Conservation (phyloP, 2,797 vertebrate species). For the Pipistrellus nathusii region DNA sequence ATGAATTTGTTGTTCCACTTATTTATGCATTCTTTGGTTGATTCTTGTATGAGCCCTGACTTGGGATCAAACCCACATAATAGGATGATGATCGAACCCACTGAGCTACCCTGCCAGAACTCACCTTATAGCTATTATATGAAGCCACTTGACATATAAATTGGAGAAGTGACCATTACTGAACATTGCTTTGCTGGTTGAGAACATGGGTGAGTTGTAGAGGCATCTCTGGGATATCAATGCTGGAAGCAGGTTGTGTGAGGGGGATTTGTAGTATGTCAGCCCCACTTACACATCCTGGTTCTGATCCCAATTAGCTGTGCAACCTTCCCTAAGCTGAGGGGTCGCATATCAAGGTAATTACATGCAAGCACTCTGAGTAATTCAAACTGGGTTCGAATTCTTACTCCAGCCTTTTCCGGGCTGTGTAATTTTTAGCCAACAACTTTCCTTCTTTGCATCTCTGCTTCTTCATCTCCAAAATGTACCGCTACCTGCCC, state of each 20-base stretch:
- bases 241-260: neutral
- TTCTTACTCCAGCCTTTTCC: neutral
- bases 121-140: neutral
- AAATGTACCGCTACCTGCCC: neutral
- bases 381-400: neutral
- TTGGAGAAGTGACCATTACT: neutral
- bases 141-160: neutral
- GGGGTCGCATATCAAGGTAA: neutral
- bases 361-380: neutral
- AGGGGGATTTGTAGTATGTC: neutral
- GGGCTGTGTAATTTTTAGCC: neutral
- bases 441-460: neutral
- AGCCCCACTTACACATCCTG: neutral
- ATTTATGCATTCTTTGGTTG: neutral
- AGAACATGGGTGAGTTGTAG: neutral
- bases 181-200: neutral
- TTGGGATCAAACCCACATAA: neutral
- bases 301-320: neutral
- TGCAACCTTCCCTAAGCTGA: neutral
- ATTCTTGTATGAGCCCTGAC: neutral
- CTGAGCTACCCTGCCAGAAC: neutral
- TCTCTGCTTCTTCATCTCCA: neutral
- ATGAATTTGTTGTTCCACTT: neutral
- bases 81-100: neutral
- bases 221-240: neutral